phyloP scores from a whole-genome alignment of 1,140 invertebrate species.

The Bombus breviceps region DNA sequence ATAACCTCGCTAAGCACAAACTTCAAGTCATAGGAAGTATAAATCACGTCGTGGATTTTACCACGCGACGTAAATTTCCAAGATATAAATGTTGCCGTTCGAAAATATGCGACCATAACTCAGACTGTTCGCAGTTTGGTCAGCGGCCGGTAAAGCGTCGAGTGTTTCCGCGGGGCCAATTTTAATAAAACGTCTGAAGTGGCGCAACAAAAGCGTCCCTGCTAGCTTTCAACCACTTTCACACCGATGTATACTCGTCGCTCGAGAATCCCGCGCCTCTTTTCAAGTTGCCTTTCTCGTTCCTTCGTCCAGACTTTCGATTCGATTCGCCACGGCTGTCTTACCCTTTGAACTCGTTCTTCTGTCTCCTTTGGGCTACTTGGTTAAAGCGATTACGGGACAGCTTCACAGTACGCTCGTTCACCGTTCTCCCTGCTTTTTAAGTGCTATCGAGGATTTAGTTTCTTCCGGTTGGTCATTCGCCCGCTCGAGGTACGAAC shows the following conservation, averaged over 20 bases:
- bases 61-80: too few species aligned
- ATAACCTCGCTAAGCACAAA: too few species aligned
- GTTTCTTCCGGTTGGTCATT: slow-evolving; percentile 9
- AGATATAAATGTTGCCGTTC: too few species aligned
- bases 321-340: slow-evolving; percentile 11
- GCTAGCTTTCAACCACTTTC: slow-evolving; percentile 49
- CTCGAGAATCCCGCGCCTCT: background rate
- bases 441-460: slow-evolving; percentile 2
- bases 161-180: slow-evolving; percentile 69
- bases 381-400: slow-evolving; percentile 3
- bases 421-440: background rate
- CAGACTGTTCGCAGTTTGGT: slow-evolving; percentile 3
- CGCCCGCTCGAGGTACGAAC: background rate
- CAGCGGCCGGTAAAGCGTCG: slow-evolving; percentile 60
- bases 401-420: background rate
- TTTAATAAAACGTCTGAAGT: slow-evolving; percentile 69
- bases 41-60: too few species aligned
- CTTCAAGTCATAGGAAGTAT: too few species aligned
- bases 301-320: background rate
- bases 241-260: slow-evolving; percentile 54
- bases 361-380: slow-evolving; percentile 19
- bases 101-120: too few species aligned
- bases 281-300: background rate
- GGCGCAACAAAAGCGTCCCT: slow-evolving; percentile 61
- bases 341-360: slow-evolving; percentile 5